Base-by-base conservation (phyloP, 2,113 vertebrate genomes). In the Pongo abelii region DNA sequence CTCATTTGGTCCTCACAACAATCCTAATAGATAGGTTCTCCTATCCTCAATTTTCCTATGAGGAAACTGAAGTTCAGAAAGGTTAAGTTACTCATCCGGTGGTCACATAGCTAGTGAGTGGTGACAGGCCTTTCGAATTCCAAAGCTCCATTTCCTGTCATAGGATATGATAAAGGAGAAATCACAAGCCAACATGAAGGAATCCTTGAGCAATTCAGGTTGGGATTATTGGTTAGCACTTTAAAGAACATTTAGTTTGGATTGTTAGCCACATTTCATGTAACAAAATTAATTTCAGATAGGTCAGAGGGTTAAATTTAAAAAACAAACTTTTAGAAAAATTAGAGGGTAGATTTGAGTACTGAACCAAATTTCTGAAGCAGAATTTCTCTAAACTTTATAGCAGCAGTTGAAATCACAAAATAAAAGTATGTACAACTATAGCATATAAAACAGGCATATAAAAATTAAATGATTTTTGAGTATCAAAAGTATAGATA, bases 301-400 rank as follows among this genome's bases (percentile, higher is more conserved):
- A 27, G 30, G 16, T 92, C 85, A 81, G 48, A 88, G n/a, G 72
- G 32, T 94, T 81, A 75, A 46, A 89, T 88, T 81, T 78, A 9
- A 61, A 81, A 50, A 93, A 84, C 6, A 48, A 93, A 89, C 0
- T 18, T 85, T 89, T 77, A 61, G 74, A 46, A 90, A 80, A 93
- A 75, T 48, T 52, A 18, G 50, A 86, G 35, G 50, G 46, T 91
- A 59, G 69, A 38, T 83, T 57, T 92, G 79, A 61, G 3, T 64
- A 84, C 16, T 93, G 52, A 72, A 72, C 20, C 43, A 84, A 32
- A 77, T 91, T 77, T 86, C 35, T 91, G 83, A 96, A 95, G 75
- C 64, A 64, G 61, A 25, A 38, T 46, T 86, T 95, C 27, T 89
- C 57, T 70, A 59, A 96, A 94, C 40, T 75, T 30, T 35, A 67